Conservation (phyloP, 2,113 vertebrate species). For the Microtus oregoni region DNA sequence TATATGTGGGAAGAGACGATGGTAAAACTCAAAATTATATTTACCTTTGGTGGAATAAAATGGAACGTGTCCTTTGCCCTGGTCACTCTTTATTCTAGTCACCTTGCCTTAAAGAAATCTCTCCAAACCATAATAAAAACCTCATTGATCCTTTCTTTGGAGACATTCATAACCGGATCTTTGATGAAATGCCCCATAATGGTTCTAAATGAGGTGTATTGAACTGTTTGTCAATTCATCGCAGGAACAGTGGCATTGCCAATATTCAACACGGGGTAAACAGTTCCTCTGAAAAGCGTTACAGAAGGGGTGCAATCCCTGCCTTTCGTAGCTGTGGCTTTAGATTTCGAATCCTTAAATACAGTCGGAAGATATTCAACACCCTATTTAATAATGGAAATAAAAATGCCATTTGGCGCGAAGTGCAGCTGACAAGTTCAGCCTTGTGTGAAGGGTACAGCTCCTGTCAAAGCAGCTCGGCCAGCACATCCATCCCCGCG, state of each 20-base stretch:
- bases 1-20: conserved; percentile 51
- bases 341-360: conserved; percentile 63
- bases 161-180: conserved; percentile 84
- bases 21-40: conserved; percentile 64
- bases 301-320: conserved; percentile 20
- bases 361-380: conserved; percentile 43
- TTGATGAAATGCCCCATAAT: conserved; percentile 87
- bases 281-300: conserved; percentile 46
- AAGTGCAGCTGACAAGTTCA: conserved; percentile 4
- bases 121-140: conserved; percentile 83
- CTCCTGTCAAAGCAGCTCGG: not conserved
- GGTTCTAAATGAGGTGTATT: conserved; percentile 86
- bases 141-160: conserved; percentile 84
- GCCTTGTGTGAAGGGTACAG: not conserved
- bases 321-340: conserved; percentile 39
- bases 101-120: conserved; percentile 68
- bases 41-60: conserved; percentile 61
- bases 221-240: conserved; percentile 85
- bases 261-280: conserved; percentile 65
- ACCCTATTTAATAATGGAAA: conserved; percentile 27
- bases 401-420: not conserved
- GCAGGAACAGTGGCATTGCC: conserved; percentile 81
- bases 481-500: not conserved
- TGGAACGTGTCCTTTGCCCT: conserved; percentile 26
- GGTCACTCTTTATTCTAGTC: conserved; percentile 64